Evolutionary conservation across 2,888 invertebrate species (phyloP), one percentile per base, ranked within the genome.

Genomic region (Junonia oenone): DNA sequence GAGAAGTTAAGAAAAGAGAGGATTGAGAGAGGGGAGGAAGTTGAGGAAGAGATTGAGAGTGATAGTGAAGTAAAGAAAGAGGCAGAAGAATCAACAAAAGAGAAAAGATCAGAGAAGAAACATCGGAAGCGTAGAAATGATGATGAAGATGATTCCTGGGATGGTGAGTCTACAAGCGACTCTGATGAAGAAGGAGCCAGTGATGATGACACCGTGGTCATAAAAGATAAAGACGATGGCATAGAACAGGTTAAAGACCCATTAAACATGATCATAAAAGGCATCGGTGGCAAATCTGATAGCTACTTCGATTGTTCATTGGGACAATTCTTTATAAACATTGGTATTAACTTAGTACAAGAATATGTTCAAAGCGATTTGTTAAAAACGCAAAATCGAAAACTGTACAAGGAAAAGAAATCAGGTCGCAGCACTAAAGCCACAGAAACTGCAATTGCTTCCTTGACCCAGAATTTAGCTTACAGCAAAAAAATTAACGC

Each of bases 311-410:
- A 96, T 67, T 95, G 96, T 76, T 95, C 97, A 1, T 86, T 98
- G 56, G 98, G 98, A 2, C 96, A 96, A 78, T 97, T 98, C 79
- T 96, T 98, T 72, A 95, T 96, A 78, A 97, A 97, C 75, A 96
- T 98, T 69, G 98, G 99, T 46, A 92, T 96, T 56, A 97, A 97
- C 79, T 92, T 98, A 66, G 98, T 98, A 5, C 97, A 98, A 81
- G 98, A 98, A 80, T 96, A 94, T 83, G 98, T 98, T 17, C 98
- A 98, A 86, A 94, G 94, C 45, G 98, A 98, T 87, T 89, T 98
- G 56, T 89, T 98, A 56, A 94, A 95, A 68, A 94, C 96, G 71
- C 97, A 98, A 76, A 96, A 97, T 77, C 93, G 96, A 49, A 97
- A 97, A 78, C 93, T 95, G 45, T 95, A 96, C 67, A 94, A 94